Evolutionary conservation across 2,797 vertebrate species (phyloP).

Genomic region (Brotula barbata): DNA sequence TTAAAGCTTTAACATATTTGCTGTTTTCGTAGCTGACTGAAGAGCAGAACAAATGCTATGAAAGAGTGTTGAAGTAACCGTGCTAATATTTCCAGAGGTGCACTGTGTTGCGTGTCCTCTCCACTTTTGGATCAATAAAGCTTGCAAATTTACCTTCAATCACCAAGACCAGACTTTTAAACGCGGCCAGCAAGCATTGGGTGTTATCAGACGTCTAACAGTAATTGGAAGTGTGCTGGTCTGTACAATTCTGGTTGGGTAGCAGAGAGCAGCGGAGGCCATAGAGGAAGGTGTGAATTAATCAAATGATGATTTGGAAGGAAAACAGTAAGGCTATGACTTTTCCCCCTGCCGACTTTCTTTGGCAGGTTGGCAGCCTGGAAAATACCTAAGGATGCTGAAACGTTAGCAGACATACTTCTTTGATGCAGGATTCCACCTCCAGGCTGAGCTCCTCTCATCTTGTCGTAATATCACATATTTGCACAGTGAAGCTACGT

Average conservation of each 20-base stretch:
- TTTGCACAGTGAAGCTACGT: constrained; percentile 8
- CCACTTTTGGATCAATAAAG: constrained; percentile 18
- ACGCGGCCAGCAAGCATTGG: constrained; percentile 19
- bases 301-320: constrained; percentile 26
- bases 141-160: constrained; percentile 5
- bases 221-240: constrained; percentile 41
- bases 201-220: constrained; percentile 14
- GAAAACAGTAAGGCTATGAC: constrained; percentile 1
- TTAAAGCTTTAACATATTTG: neutral
- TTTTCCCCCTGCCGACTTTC: neutral
- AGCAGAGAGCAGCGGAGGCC: constrained; percentile 1
- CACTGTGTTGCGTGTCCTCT: constrained; percentile 7
- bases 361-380: neutral
- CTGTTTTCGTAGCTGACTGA: neutral
- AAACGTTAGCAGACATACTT: neutral
- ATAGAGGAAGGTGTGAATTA: constrained; percentile 17
- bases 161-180: constrained; percentile 18
- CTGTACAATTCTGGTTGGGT: constrained; percentile 28
- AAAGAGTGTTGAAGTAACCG: constrained; percentile 3
- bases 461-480: constrained; percentile 25
- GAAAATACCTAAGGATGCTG: neutral
- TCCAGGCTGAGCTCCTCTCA: neutral
- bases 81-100: neutral
- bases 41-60: neutral
- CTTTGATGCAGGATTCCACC: neutral